A percentile compares a stretch with the other conserved stretches of the same genome.
phyloP scores from a whole-genome alignment of 1,140 invertebrate species.

The Lerema accius region DNA sequence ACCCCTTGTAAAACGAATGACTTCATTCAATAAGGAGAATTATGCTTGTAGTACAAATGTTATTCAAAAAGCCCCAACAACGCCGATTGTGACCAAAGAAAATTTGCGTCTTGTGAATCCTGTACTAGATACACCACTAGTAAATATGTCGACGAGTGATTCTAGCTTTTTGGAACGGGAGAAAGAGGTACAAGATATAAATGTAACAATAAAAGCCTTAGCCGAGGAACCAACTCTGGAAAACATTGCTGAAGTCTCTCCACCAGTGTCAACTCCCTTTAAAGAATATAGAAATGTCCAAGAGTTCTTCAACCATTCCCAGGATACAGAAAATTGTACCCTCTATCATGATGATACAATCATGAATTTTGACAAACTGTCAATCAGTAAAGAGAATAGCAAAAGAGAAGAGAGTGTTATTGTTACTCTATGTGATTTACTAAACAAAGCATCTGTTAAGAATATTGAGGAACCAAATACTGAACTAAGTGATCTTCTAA shows the following conservation, averaged over 20 bases:
- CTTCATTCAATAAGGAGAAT: conserved; percentile 61
- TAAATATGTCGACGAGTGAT: conserved; percentile 64
- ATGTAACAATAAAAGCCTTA: conserved; percentile 48
- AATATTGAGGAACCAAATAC: conserved; percentile 42
- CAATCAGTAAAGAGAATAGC: conserved; percentile 39
- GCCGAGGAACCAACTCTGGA: conserved; percentile 53
- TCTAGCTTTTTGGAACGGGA: conserved; percentile 69
- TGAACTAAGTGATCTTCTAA: conserved; percentile 52
- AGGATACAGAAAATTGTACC: conserved; percentile 49
- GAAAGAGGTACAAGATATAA: conserved; percentile 63
- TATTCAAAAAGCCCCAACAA: conserved; percentile 36
- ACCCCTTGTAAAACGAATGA: conserved; percentile 40
- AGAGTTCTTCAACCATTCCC: conserved; percentile 63
- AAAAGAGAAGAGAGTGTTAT: conserved; percentile 67
- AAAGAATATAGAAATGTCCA: conserved; percentile 65
- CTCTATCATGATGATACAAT: conserved; percentile 59
- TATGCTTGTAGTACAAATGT: conserved; percentile 39
- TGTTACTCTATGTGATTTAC: conserved; percentile 61
- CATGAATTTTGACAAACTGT: conserved; percentile 62
- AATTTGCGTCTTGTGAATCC: neutral
- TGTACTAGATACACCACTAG: conserved; percentile 53
- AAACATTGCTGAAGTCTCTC: conserved; percentile 56
- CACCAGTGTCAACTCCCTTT: conserved; percentile 66
- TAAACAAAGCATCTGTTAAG: conserved; percentile 60
- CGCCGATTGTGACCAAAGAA: conserved; percentile 32